Evolutionary conservation across 1,140 invertebrate species (phyloP).

Genomic region (Asbolus verrucosus): DNA sequence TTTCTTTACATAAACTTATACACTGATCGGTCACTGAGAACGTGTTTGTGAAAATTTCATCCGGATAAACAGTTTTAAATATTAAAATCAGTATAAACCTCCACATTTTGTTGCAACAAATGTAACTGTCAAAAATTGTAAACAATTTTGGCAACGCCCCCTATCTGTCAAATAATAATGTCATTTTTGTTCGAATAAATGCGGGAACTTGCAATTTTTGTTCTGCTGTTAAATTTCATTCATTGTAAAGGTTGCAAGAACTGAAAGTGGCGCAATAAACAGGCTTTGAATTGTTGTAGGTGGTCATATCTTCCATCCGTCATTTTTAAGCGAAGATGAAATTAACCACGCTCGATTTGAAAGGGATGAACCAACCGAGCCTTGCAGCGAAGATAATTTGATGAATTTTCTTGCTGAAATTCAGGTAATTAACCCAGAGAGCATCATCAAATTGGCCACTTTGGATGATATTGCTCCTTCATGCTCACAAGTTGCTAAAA

Average conservation of each 20-base stretch:
- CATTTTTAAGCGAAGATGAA: slow-evolving; percentile 14
- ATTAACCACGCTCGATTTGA: slow-evolving; percentile 3
- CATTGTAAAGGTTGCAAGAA: background rate
- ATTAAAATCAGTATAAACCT: slow-evolving; percentile 6
- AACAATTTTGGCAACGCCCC: slow-evolving; percentile 19
- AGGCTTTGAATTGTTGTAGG: background rate
- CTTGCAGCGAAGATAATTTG: slow-evolving; percentile 59
- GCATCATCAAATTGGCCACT: slow-evolving; percentile 53
- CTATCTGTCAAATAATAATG: slow-evolving; percentile 7
- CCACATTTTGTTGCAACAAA: slow-evolving; percentile 9
- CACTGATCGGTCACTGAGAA: slow-evolving; percentile 42
- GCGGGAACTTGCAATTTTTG: background rate
- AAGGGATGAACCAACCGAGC: background rate
- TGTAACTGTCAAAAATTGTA: slow-evolving; percentile 23
- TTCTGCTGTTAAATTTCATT: background rate
- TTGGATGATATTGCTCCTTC: slow-evolving; percentile 1
- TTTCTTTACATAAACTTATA: slow-evolving; percentile 45
- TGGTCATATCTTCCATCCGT: background rate
- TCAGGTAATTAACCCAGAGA: slow-evolving; percentile 62
- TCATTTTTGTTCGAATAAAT: slow-evolving; percentile 11
- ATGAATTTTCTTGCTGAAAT: slow-evolving; percentile 59
- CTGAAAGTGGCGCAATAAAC: background rate
- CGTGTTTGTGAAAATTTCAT: slow-evolving; percentile 13
- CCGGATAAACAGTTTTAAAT: background rate
- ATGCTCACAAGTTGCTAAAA: slow-evolving; percentile 35